Base-by-base conservation (phyloP, 2,888 invertebrate genomes). In the Eupithecia abbreviata region DNA sequence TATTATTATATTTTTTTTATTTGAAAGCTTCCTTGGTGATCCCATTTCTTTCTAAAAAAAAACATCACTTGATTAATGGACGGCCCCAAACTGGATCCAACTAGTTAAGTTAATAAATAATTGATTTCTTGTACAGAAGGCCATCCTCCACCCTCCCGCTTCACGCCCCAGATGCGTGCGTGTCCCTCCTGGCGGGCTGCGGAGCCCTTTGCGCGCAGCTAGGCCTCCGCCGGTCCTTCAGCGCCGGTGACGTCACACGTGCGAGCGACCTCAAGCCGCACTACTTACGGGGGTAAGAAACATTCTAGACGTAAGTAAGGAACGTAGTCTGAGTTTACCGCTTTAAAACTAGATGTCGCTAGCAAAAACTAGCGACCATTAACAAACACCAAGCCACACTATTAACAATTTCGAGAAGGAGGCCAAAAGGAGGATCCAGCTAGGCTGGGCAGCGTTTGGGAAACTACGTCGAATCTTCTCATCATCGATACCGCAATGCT, bases 161-260 rank as follows among this genome's bases (percentile, higher is more conserved):
- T 4, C 13, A 58, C 2, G 85, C 84, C 65, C 96, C 62, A 2
- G 77, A 98, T 91, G 97, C 97, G 86, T 97, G 97, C 87, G 97
- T 97, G 75, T 97, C 97, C 85, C 92, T 98, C 83, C 97, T 98
- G 78, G 96, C 97, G 47, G 97, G 97, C 76, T 98, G 98, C 88
- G 98, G 97, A 0, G 97, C 97, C 9, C 95, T 98, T 45, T 97
- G 97, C 71, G 97, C 97, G 0, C 97, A 97, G 72, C 93, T 98
- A 0, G 98, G 98, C 2, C 95, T 98, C n/a, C 97, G 97, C 71
- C 96, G 98, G 85, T 97, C 97, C 84, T 98, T 98, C 93, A 98
- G 98, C 85, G 97, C 98, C 0, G 97, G 97, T 47, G 98, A 98
- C 87, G 97, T 98, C 30, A 62, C 80, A 0, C 67, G 76, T 0